Base-by-base conservation (phyloP, 37 sponge, comb jelly and placozoan species). In the Spongilla lacustris region DNA sequence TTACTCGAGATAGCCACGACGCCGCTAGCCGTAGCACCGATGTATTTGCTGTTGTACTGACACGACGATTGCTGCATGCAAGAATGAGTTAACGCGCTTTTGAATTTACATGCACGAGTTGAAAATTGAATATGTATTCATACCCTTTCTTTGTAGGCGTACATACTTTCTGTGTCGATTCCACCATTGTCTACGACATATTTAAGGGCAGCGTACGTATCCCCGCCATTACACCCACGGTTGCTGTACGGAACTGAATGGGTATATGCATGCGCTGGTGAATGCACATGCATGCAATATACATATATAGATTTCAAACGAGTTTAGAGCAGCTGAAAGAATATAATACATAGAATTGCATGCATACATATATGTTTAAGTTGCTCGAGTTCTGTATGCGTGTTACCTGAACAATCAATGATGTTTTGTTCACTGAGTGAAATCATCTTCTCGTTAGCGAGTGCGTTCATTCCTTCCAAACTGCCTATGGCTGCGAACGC, bases 361-460 rank as follows among this genome's bases (percentile, higher is more conserved):
- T 41, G 41, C 41, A 41, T 41, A 6, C 41, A 41, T 41, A 6
- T 6, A 41, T 3, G 41, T 41, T 41, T 41, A 41, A 41, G 6
- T 41, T 41, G n/a, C n/a, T n/a, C n/a, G n/a, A n/a, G n/a, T n/a
- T n/a, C n/a, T n/a, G n/a, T 33, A 21, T 75, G 22, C 13, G 29
- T 31, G 31, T 83, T 67, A 72, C 81, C 78, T n/a, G 96, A 93
- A 74, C 98, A 98, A 77, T 98, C 98, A 5, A 98, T 87, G 68
- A 98, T 86, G 79, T 98, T 91, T 84, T 98, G 98, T 66, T 95
- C 98, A 78, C 95, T 95, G 33, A 96, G 82, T 2, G 87, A 71
- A 1, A 85, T 81, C 72, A 93, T 86, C 4, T 67, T 85, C 12
- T 89, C 95, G 68, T 58, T 71, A 50, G 80, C 75, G 37, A 85